Percentiles rank a stretch among this genome's conserved stretches.
Conservation (phyloP, 64 coral and sea anemone species). For the Stichodactyla mertensii region DNA sequence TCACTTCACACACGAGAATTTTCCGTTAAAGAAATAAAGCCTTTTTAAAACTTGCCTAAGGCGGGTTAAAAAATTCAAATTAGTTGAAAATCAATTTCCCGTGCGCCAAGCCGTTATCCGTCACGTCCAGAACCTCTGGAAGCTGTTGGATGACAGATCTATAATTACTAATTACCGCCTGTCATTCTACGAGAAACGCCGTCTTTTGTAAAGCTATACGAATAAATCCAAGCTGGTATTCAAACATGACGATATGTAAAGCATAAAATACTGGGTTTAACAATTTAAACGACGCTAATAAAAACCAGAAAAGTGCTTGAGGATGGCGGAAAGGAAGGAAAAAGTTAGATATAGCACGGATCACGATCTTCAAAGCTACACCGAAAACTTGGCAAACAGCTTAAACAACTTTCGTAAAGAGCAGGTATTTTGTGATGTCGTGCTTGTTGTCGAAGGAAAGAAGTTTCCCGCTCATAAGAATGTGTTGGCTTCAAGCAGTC, state of each 20-base stretch:
- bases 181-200: not conserved
- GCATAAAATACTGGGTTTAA: not conserved
- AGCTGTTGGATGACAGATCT: not conserved
- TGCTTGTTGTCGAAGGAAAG: conserved; percentile 9
- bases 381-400: conserved; percentile 15
- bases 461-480: conserved; percentile 21
- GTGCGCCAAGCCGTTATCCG: not conserved
- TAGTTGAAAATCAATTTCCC: not conserved
- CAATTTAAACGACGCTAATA: not conserved
- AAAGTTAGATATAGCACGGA: not conserved
- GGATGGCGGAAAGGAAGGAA: not conserved
- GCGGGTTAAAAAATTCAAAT: not conserved
- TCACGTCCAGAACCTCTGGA: not conserved
- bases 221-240: not conserved
- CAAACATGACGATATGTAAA: not conserved
- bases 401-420: conserved; percentile 19
- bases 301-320: not conserved
- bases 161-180: not conserved
- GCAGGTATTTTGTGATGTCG: conserved; percentile 15
- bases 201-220: not conserved
- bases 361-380: not conserved
- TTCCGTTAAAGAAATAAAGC: not conserved
- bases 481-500: conserved; percentile 18
- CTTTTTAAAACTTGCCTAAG: not conserved
- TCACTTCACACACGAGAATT: not conserved